phyloP scores from a whole-genome alignment of 2,888 invertebrate species.

The Tipula unca region DNA sequence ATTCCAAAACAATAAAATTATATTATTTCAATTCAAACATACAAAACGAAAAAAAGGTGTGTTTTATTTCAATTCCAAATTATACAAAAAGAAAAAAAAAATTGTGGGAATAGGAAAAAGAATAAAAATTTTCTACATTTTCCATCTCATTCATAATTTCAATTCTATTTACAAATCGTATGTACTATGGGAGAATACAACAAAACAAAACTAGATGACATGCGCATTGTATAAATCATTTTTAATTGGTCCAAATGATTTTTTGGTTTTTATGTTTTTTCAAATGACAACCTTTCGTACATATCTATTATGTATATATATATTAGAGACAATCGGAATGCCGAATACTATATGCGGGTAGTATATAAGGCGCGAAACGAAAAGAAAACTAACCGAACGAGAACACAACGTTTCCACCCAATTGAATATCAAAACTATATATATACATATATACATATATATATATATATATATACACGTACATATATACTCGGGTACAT shows the following conservation, averaged over 20 bases:
- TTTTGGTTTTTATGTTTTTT: not conserved
- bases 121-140: not conserved
- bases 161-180: not conserved
- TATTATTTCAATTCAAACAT: not conserved
- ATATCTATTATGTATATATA: not conserved
- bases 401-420: not conserved
- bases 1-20: constrained; percentile 14
- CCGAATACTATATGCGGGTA: not conserved
- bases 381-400: not conserved
- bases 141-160: not conserved
- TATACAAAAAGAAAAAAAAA: not conserved
- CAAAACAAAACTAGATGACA: not conserved
- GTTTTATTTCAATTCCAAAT: not conserved
- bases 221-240: not conserved
- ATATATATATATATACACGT: not conserved
- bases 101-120: not conserved
- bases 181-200: not conserved
- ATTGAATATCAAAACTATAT: not conserved
- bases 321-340: not conserved
- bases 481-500: not conserved
- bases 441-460: not conserved
- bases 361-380: not conserved
- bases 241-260: not conserved
- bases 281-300: not conserved
- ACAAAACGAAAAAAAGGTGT: constrained; percentile 14